These are phyloP conservation scores for Pocillopora damicornis DNA, from an alignment of 64 coral and sea anemone genomes.

Conservation along the genomic window DNA sequence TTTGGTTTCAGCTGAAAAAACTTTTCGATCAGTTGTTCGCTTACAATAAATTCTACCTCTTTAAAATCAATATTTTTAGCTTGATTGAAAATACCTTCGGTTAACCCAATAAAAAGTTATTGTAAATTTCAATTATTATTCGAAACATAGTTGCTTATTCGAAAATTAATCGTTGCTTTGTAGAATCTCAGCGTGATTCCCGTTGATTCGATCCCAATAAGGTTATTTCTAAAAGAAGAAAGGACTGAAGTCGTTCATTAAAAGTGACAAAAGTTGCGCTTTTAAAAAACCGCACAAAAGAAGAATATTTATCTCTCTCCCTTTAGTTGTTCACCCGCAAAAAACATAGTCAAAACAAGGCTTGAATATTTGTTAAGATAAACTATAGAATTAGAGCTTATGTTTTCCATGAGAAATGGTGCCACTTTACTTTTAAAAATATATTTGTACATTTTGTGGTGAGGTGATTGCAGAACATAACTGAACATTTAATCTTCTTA, in stretches of 20 bases:
- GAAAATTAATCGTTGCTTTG: not conserved
- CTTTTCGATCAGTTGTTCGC: too few species aligned
- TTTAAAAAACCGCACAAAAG: conserved; percentile 1
- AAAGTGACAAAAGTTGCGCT: not conserved
- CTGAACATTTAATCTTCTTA: conserved; percentile 4
- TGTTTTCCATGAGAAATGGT: not conserved
- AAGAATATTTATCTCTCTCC: not conserved
- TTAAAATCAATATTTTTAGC: too few species aligned
- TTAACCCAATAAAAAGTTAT: too few species aligned
- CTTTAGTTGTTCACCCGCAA: not conserved
- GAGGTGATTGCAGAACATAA: not conserved
- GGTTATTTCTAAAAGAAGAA: not conserved
- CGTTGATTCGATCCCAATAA: not conserved
- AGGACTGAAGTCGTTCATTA: not conserved
- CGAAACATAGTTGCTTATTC: not conserved
- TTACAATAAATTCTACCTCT: too few species aligned
- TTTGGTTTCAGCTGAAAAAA: not conserved
- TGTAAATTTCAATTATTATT: too few species aligned
- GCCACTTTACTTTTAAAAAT: not conserved
- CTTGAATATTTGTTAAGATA: not conserved
- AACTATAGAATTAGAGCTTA: not conserved
- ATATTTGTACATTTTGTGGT: not conserved
- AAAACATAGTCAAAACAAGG: not conserved
- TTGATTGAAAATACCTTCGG: too few species aligned
- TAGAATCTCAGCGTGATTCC: conserved; percentile 7